phyloP scores from a whole-genome alignment of 2,888 invertebrate genomes.

The Ectropis crepuscularia region DNA sequence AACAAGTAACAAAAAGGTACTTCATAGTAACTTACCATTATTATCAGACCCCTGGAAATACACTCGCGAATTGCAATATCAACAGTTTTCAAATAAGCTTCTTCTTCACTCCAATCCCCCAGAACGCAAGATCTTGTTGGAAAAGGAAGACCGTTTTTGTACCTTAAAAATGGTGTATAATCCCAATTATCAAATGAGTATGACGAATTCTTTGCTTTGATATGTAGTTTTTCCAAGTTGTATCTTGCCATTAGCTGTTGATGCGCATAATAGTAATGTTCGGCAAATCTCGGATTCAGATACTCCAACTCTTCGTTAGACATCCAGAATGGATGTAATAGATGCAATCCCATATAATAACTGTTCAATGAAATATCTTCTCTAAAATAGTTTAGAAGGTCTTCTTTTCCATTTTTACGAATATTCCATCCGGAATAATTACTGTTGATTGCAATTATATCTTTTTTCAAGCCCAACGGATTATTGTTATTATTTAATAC shows the following conservation, averaged over 20 bases:
- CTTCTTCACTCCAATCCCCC: conserved; percentile 57
- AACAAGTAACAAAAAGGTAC: neutral
- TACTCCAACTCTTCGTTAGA: conserved; percentile 71
- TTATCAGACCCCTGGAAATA: conserved; percentile 67
- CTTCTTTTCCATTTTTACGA: conserved; percentile 73
- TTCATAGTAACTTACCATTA: conserved; percentile 59
- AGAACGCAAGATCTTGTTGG: conserved; percentile 60
- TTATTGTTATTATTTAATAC: conserved; percentile 40
- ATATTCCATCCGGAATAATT: conserved; percentile 83
- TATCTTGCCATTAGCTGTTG: conserved; percentile 71
- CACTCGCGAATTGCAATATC: conserved; percentile 74
- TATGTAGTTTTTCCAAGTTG: conserved; percentile 65
- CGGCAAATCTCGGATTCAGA: conserved; percentile 65
- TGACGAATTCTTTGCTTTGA: conserved; percentile 45
- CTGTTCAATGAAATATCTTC: conserved; percentile 86
- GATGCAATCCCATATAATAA: conserved; percentile 84
- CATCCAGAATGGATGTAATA: conserved; percentile 86
- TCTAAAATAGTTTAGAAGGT: conserved; percentile 85
- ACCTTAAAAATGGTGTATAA: conserved; percentile 66
- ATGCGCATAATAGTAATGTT: conserved; percentile 70
- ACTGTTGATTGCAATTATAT: conserved; percentile 61
- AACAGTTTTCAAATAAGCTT: conserved; percentile 62
- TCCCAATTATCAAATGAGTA: conserved; percentile 48
- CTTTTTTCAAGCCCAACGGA: conserved; percentile 39
- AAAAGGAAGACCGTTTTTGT: conserved; percentile 74